Percentiles rank a stretch among this genome's conserved stretches.
phyloP scores from a whole-genome alignment of 2,888 invertebrate species.

The Hydroisotoma schaefferi region DNA sequence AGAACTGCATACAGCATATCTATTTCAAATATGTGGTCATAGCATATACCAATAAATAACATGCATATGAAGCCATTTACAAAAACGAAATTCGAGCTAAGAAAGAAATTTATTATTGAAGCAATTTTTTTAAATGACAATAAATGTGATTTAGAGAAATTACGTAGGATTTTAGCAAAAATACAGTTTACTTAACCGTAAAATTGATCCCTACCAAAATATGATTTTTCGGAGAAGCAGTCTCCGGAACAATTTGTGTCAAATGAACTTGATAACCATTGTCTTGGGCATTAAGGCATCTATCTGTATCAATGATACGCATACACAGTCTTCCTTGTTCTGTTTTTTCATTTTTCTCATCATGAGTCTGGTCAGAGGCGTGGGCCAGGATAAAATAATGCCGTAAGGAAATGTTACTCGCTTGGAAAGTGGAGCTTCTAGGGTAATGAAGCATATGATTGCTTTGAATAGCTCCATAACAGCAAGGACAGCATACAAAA shows the following conservation, averaged over 20 bases:
- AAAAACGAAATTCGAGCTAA: too few species aligned
- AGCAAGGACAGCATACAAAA: constrained; percentile 89
- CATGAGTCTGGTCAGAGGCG: constrained; percentile 88
- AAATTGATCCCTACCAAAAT: constrained; percentile 73
- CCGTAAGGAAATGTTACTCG: constrained; percentile 50
- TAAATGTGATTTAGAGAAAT: not conserved
- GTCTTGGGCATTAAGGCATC: constrained; percentile 70
- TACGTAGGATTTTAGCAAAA: not conserved
- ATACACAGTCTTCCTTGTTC: constrained; percentile 78
- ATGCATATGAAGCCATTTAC: too few species aligned
- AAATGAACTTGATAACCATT: constrained; percentile 65
- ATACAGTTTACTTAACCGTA: too few species aligned
- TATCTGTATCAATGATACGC: constrained; percentile 82
- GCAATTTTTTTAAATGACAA: not conserved
- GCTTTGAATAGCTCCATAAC: constrained; percentile 82
- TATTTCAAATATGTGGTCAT: too few species aligned
- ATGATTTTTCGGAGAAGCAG: constrained; percentile 90
- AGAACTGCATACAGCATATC: too few species aligned
- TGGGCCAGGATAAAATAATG: constrained; percentile 81
- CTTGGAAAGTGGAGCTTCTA: constrained; percentile 59
- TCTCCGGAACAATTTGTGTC: constrained; percentile 67
- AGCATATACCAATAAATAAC: too few species aligned
- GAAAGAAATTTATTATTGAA: not conserved
- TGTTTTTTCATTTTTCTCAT: constrained; percentile 64
- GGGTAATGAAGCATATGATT: constrained; percentile 80